phyloP scores from a whole-genome alignment of 2,888 invertebrate genomes.

The Macrosiphum euphorbiae region DNA sequence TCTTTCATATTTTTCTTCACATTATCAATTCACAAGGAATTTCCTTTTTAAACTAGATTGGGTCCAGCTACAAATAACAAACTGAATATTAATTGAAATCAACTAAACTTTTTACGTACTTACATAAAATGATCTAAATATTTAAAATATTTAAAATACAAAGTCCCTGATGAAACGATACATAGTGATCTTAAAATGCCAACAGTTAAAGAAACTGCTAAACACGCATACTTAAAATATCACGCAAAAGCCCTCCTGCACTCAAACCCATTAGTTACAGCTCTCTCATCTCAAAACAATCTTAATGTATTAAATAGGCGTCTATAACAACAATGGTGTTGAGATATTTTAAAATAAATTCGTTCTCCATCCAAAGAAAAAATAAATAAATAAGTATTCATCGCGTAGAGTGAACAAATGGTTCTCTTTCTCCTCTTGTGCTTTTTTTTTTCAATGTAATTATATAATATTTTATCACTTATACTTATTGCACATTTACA shows the following conservation, averaged over 20 bases:
- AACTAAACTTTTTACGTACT: not conserved
- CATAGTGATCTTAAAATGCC: not conserved
- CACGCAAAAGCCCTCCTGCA: not conserved
- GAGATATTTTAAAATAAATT: not conserved
- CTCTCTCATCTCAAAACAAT: not conserved
- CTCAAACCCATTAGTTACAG: conserved; percentile 5
- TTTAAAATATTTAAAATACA: not conserved
- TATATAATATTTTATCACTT: not conserved
- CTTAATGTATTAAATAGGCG: not conserved
- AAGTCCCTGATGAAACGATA: not conserved
- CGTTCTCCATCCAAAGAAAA: not conserved
- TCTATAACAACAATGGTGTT: not conserved
- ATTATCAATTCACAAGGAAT: not conserved
- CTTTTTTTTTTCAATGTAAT: not conserved
- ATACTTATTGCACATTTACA: not conserved
- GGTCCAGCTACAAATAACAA: not conserved
- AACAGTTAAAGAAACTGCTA: not conserved
- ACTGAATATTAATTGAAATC: not conserved
- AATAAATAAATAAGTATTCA: not conserved
- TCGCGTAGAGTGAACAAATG: not conserved
- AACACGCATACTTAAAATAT: not conserved
- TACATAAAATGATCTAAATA: not conserved
- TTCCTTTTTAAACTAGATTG: not conserved
- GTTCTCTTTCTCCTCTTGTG: not conserved
- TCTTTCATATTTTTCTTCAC: not conserved